These are phyloP conservation scores for Drosophila erecta DNA, from an alignment of 1,140 invertebrate genomes.

Conservation along the genomic window DNA sequence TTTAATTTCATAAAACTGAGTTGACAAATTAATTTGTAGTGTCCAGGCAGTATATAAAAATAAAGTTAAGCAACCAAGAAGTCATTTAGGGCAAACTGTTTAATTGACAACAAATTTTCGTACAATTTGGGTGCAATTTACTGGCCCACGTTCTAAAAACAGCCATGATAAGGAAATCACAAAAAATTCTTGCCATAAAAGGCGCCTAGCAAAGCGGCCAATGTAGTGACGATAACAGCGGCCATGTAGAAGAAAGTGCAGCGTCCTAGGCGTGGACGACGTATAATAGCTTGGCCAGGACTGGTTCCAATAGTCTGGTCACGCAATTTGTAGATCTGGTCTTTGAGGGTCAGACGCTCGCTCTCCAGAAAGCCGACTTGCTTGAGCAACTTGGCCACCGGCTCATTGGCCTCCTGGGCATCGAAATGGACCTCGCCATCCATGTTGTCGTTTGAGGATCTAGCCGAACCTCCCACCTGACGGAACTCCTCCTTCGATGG, in stretches of 20 bases:
- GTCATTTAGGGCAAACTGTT: not conserved
- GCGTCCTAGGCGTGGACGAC: not conserved
- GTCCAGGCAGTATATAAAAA: too few relatives aligned
- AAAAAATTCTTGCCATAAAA: constrained; percentile 16
- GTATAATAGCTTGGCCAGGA: too few relatives aligned
- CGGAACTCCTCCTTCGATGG: not conserved
- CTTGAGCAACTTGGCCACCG: constrained; percentile 11
- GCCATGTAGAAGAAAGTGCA: not conserved
- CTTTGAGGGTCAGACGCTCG: constrained; percentile 14
- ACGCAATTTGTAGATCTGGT: constrained; percentile 18
- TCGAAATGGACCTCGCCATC: not conserved
- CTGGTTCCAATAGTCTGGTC: not conserved
- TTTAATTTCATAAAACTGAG: too few relatives aligned
- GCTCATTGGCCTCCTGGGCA: constrained; percentile 5
- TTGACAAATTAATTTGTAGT: too few relatives aligned
- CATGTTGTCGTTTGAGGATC: not conserved
- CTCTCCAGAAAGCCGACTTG: constrained; percentile 36
- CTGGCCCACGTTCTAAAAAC: not conserved
- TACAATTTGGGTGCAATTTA: constrained; percentile 1
- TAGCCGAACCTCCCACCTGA: not conserved
- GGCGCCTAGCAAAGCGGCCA: constrained; percentile 22
- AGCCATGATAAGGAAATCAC: not conserved
- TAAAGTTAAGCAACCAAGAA: not conserved
- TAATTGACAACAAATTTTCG: constrained; percentile 20
- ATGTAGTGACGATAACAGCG: constrained; percentile 1